Evolutionary conservation across 2,113 vertebrate species (phyloP).

Genomic region (Indicator maculatus): DNA sequence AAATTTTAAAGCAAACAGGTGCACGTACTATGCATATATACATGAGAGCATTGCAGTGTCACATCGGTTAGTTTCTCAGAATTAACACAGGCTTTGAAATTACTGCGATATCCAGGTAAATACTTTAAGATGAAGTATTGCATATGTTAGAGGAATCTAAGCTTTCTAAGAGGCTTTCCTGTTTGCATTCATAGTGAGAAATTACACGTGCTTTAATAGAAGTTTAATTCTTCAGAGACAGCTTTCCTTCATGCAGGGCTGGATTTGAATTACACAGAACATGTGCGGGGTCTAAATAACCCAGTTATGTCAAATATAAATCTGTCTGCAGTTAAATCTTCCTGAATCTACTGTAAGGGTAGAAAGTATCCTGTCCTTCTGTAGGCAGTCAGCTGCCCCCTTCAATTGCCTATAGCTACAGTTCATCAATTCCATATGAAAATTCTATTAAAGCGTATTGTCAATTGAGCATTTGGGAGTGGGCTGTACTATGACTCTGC

Average conservation of each 20-base stretch:
- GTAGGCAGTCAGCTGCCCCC: background rate
- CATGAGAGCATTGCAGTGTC: background rate
- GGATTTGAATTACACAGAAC: background rate
- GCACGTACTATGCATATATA: background rate
- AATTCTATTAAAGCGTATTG: background rate
- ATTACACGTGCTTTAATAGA: background rate
- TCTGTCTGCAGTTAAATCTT: background rate
- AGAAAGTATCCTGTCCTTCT: background rate
- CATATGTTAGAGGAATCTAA: background rate
- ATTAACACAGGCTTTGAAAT: conserved; percentile 15
- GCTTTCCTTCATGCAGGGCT: background rate
- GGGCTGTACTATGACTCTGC: background rate
- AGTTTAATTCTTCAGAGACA: background rate
- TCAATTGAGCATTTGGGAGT: background rate
- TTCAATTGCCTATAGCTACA: background rate
- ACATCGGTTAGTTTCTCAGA: background rate
- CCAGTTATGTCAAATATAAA: background rate
- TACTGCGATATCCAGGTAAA: background rate
- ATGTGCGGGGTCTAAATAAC: background rate
- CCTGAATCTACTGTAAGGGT: background rate
- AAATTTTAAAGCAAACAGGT: conserved; percentile 1
- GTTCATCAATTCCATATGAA: background rate
- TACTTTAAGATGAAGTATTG: background rate
- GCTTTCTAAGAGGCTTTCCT: background rate
- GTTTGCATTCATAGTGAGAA: background rate